These are phyloP conservation scores for Andinoacara biseriatus DNA, from an alignment of 2,113 vertebrate genomes.

Conservation along the genomic window DNA sequence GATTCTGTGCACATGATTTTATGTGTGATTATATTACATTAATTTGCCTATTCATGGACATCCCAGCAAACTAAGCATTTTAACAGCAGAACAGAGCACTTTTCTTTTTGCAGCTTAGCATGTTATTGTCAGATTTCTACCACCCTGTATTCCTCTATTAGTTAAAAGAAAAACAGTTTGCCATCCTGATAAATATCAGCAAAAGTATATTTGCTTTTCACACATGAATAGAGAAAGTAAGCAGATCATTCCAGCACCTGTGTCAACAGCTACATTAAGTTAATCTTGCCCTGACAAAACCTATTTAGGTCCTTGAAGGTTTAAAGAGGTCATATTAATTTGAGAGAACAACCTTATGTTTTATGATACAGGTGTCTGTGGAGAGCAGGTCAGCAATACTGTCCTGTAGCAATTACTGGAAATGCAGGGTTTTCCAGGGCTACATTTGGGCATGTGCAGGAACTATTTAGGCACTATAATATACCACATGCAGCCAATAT, in stretches of 20 bases:
- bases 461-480: not conserved
- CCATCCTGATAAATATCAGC: conserved; percentile 1
- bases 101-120: not conserved
- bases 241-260: conserved; percentile 35
- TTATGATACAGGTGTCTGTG: not conserved
- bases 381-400: not conserved
- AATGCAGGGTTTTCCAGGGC: not conserved
- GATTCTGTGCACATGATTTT: not conserved
- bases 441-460: not conserved
- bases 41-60: not conserved
- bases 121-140: not conserved
- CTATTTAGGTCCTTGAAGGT: conserved; percentile 25
- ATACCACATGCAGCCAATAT: not conserved
- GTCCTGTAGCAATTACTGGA: not conserved
- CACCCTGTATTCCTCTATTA: not conserved
- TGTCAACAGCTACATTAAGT: conserved; percentile 52
- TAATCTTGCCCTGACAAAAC: conserved; percentile 41
- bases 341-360: conserved; percentile 13
- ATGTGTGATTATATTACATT: not conserved
- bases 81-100: not conserved
- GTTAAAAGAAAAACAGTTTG: not conserved
- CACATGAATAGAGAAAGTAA: not conserved
- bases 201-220: conserved; percentile 5
- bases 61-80: not conserved
- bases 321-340: conserved; percentile 45